phyloP scores from a whole-genome alignment of 2,797 vertebrate genomes.

The Graptemys geographica region DNA sequence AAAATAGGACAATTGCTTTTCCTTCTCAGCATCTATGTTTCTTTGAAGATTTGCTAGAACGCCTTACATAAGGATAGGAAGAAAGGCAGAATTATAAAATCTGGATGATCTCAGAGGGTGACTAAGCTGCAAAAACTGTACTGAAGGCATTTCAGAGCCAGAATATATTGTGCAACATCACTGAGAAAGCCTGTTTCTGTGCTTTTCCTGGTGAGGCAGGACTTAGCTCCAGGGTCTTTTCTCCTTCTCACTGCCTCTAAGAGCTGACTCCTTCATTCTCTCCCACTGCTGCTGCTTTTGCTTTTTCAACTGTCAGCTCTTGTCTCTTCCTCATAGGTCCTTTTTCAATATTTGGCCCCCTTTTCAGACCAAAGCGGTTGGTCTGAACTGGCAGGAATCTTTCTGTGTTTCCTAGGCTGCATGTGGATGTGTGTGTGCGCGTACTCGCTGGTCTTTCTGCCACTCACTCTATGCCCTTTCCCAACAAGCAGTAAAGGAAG shows the following conservation, averaged over 20 bases:
- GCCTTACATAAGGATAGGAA: not conserved
- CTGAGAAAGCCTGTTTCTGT: not conserved
- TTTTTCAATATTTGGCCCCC: not conserved
- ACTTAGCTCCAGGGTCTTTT: accelerated
- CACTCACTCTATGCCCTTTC: not conserved
- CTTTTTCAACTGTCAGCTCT: not conserved
- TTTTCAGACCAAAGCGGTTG: not conserved
- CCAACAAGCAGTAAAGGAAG: not conserved
- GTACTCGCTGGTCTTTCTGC: not conserved
- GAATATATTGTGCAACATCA: accelerated
- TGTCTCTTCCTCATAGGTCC: not conserved
- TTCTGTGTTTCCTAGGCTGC: not conserved
- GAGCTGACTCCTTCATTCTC: accelerated
- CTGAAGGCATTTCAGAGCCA: not conserved
- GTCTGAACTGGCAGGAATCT: not conserved
- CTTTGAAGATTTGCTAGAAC: not conserved
- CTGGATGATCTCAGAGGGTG: not conserved
- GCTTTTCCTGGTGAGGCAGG: not conserved
- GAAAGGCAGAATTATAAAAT: not conserved
- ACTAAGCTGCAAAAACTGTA: accelerated
- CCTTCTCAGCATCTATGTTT: not conserved
- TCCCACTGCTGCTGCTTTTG: not conserved
- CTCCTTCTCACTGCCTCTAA: accelerated
- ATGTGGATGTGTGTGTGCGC: not conserved
- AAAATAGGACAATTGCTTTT: accelerated